Evolutionary conservation across 2,113 vertebrate species (phyloP).

Genomic region (Nansenia antarctica): DNA sequence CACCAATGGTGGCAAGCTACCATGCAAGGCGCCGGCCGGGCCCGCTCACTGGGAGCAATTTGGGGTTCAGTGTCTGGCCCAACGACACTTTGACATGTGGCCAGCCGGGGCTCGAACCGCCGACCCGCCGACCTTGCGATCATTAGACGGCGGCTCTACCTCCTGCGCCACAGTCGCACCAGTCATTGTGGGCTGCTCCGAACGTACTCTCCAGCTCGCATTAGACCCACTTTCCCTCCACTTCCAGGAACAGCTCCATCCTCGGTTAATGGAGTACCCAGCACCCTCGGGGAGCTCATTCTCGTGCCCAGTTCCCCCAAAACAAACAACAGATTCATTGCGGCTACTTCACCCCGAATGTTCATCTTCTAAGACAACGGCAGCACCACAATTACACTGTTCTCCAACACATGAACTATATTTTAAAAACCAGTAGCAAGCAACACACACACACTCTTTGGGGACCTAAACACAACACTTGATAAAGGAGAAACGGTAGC

Average conservation of each 20-base stretch:
- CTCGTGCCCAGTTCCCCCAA: not conserved
- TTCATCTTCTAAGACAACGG: constrained; percentile 8
- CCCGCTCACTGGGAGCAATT: no score
- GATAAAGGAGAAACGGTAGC: not conserved
- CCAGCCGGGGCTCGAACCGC: no score
- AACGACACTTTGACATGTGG: no score
- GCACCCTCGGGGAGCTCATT: constrained; percentile 14
- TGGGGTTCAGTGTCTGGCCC: no score
- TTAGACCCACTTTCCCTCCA: not conserved
- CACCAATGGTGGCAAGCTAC: no score
- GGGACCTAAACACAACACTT: not conserved
- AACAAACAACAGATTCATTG: constrained; percentile 20
- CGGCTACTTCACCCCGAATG: constrained; percentile 10
- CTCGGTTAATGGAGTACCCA: constrained; percentile 1
- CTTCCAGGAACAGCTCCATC: constrained; percentile 10
- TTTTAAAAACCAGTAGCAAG: not conserved
- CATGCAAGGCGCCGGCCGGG: no score
- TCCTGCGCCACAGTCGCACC: no score
- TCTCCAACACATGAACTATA: not conserved
- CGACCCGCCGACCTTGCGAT: no score
- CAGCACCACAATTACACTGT: not conserved
- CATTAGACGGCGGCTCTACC: no score
- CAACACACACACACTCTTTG: no score
- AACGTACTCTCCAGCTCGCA: not conserved
- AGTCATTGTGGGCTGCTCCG: not conserved